Evolutionary conservation across 2,113 vertebrate species (phyloP), one percentile per base, ranked within the genome.

Genomic region (Morone chrysops): DNA sequence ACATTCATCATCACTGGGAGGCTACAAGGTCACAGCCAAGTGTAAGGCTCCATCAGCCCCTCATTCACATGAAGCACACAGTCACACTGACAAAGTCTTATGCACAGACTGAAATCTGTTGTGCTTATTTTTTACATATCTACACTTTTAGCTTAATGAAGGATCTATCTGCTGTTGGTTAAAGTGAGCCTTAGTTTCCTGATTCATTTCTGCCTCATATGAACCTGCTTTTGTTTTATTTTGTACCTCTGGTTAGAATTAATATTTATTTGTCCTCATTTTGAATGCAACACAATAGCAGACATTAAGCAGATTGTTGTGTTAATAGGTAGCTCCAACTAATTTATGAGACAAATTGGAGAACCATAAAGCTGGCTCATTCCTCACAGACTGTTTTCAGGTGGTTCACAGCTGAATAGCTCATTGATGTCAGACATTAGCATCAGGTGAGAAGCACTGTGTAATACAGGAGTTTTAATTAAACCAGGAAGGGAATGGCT

Each of bases 1-100:
- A 8, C 97, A 98, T 75, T 93, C 96, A 0, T 85, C 97, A 0
- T 94, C 96, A 0, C 83, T 97, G 85, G 97, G 97, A 0, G 97
- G 97, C 90, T 97, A 97, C 94, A 96, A 93, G 84, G 98, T 99
- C 82, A 98, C 98, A 8, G 97, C 98, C 75, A 97, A 97, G 92
- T 99, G 98, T 99, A 96, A 97, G 97, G 18, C 73, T 61, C 59
- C 31, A 0, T 60, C 43, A 31, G 9, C 48, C 17, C 20, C 50
- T 53, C 59, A 51, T 45, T 72, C 50, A 74, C 43, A 82, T 25
- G 6, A 17, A 53, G n/a, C 63, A 66, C 20, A 31, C 10, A 38
- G 3, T 63, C 31, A 43, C 53, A 51, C 22, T 8, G 11, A 57
- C 60, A 59, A 9, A 48, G 59, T 40, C 22, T 38, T 5, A 20